Evolutionary conservation across 2,797 vertebrate genomes (phyloP), one percentile per base, ranked within the genome.

Genomic region (Diplodus sargus): DNA sequence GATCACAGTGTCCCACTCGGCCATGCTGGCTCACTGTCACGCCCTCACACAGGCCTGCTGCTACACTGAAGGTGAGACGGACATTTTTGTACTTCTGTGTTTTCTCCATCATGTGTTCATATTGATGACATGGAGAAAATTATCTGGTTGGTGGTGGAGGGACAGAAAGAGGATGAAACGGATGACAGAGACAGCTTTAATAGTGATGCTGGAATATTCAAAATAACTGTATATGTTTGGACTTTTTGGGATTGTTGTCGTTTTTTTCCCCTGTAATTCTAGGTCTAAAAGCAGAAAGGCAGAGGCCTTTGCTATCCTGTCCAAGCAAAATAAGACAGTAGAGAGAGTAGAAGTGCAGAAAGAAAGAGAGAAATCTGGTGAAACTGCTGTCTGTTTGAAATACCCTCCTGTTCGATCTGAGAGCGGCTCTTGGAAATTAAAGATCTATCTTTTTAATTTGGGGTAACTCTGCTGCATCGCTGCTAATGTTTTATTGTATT

Each of bases 11-110:
- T 96, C 97, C 56, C 95, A 97, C 42, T 92, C 96, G 0, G 96
- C 97, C 85, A 96, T 98, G 96, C 78, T 99, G 86, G 95, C 96
- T 49, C 98, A 99, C 85, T 98, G 97, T 85, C 97, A 96, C 0
- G 95, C 96, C 3, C 94, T 99, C 82, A 97, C 96, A 60, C 97
- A 98, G 90, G 97, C 97, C 1, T 99, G 98, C 1, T 95, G 96
- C 39, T 99, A 99, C 93, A 95, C 94, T 0, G 97, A 99, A 95
- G 97, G 98, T 99, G 85, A 95, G 94, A 71, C 62, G 10, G 25
- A 47, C 63, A 42, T 18, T 70, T 53, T 52, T 70, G 53, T 64
- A 30, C 28, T 52, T 30, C 20, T 64, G 1, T 60, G 5, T 66
- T 62, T 47, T 51, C 59, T 34, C 47, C 39, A 42, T 43, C 49